Evolutionary conservation across 2,113 vertebrate species (phyloP), one percentile per base, ranked within the genome.

Genomic region (Rhombomys opimus): DNA sequence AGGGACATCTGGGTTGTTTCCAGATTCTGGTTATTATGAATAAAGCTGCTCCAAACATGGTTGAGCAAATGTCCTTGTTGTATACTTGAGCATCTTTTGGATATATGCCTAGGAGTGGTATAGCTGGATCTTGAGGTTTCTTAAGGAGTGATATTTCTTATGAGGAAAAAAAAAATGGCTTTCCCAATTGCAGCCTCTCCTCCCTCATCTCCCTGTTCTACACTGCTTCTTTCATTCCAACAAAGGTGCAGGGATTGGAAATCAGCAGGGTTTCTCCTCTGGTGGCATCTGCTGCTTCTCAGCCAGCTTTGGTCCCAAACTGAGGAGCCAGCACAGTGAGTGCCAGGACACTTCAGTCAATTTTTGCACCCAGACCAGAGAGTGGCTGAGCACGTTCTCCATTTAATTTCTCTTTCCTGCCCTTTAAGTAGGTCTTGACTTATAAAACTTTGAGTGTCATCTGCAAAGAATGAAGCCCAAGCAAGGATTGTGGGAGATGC

Each of bases 361-460:
- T 0, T 20, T 23, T 12, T 0, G 52, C 20, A 72, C 90, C 91
- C 76, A 75, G 75, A 57, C 63, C 15, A 46, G 85, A 54, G 20
- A 67, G 63, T 12, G 54, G 72, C 76, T 87, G 15, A 52, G 75
- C 22, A 35, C 3, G 14, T 12, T 41, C 46, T 35, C 30, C 52
- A 10, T 0, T 0, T 14, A 15, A 8, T 14, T 3, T 13, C 46
- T 2, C 41, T 10, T 2, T 7, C 17, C 17, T 0, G 2, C 10
- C 46, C 82, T 78, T n/a, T 15, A 63, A 12, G 0, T 10, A 41
- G 63, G 27, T 8, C 12, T 1, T 12, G 41, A 57, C 32, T 6
- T 50, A 11, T 6, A 57, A 0, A 2, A 6, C n/a, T 35, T 8
- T 0, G 8, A 6, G 10, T 7, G 15, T 38, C 61, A 15, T 27